Conservation (phyloP, 2,113 vertebrate species). For the Chionomys nivalis region DNA sequence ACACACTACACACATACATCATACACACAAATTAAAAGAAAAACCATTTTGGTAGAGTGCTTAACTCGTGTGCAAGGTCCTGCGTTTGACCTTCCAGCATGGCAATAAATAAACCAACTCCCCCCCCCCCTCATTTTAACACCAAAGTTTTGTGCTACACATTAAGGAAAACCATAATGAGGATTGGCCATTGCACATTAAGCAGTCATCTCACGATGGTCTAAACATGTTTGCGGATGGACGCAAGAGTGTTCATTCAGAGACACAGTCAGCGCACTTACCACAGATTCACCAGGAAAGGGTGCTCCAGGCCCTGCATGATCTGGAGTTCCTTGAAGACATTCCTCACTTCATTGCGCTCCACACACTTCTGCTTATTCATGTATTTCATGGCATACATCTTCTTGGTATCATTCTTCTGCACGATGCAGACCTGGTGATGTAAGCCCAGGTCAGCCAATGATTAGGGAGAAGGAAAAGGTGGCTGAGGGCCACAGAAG, state of each 20-base stretch:
- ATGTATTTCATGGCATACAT: conserved; percentile 99
- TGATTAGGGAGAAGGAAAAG: background rate
- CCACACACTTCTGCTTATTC: conserved; percentile 98
- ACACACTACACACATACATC: background rate
- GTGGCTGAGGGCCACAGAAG: background rate
- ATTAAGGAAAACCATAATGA: background rate
- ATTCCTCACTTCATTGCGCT: conserved; percentile 97
- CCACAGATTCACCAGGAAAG: conserved; percentile 98
- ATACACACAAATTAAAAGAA: background rate
- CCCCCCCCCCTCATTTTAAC: background rate
- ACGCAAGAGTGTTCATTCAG: background rate
- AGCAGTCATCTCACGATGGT: background rate
- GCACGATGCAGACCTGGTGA: conserved; percentile 95
- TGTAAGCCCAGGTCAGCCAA: conserved; percentile 5
- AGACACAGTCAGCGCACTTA: conserved; percentile 79
- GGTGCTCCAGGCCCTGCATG: conserved; percentile 97
- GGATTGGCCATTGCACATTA: background rate
- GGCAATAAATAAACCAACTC: background rate
- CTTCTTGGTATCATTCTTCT: conserved; percentile 98
- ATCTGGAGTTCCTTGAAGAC: conserved; percentile 99
- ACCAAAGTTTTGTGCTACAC: background rate
- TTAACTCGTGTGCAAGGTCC: too few species aligned
- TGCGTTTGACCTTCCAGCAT: background rate
- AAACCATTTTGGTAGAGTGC: background rate
- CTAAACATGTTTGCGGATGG: too few species aligned